Conservation (phyloP, 1,140 invertebrate genomes). For the Orchestia grillus region DNA sequence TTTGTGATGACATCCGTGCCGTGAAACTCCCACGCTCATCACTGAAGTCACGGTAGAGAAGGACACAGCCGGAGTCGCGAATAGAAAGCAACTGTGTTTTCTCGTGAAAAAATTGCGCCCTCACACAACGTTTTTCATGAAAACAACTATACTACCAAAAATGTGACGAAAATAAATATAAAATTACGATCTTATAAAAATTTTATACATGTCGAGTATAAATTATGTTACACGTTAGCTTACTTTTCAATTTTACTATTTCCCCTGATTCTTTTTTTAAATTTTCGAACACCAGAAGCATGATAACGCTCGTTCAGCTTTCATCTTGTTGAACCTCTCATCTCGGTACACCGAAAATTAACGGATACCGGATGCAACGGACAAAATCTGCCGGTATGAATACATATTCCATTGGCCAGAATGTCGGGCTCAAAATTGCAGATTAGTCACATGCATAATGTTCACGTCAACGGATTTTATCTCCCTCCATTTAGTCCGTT, state of each 20-base stretch:
- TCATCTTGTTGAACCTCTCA: no score
- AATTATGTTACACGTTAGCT: not conserved
- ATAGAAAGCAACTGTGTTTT: not conserved
- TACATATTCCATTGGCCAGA: no score
- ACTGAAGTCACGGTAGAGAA: not conserved
- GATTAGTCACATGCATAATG: no score
- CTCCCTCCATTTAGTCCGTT: no score
- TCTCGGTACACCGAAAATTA: no score
- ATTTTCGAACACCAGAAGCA: not conserved
- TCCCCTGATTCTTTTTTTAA: not conserved
- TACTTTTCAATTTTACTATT: not conserved
- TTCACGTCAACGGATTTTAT: no score
- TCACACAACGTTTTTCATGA: not conserved
- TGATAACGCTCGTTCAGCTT: not conserved
- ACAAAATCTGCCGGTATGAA: no score
- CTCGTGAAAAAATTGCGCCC: not conserved
- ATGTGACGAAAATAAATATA: not conserved
- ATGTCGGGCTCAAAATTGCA: no score
- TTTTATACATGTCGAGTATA: not conserved
- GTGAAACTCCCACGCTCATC: not conserved
- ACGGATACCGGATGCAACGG: no score
- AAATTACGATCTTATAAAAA: not conserved
- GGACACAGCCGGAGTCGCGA: not conserved
- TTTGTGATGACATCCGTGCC: not conserved
- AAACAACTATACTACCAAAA: not conserved